Conservation (phyloP, 30 jellyfish, hydroid and myxozoan species). For the Sanderia malayensis region DNA sequence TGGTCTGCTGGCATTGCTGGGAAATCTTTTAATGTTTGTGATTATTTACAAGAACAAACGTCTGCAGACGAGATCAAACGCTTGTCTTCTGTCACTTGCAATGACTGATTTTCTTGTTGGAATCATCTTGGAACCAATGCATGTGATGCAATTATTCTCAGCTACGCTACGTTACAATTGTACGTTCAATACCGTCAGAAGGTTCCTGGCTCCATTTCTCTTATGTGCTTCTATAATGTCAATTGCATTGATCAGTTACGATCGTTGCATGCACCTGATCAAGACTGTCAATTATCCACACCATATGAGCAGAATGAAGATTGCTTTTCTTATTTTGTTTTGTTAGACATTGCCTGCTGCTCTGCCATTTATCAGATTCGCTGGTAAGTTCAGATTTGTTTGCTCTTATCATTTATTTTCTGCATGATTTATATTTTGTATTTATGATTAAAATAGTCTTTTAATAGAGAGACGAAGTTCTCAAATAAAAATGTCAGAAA, state of each 20-base stretch:
- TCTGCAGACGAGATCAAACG: conserved; percentile 31
- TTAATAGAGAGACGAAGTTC: no score
- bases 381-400: no score
- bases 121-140: conserved; percentile 14
- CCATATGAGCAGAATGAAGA: conserved; percentile 22
- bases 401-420: no score
- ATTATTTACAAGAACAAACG: background rate
- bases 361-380: conserved; percentile 32
- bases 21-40: conserved; percentile 20
- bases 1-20: conserved; percentile 15
- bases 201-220: conserved; percentile 24
- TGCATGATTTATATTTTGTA: no score
- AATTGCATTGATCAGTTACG: conserved; percentile 36
- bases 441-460: no score
- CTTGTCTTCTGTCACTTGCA: conserved; percentile 35
- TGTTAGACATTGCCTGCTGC: conserved; percentile 59
- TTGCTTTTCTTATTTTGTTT: background rate
- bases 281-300: conserved; percentile 14
- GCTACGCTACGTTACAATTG: conserved; percentile 13
- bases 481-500: no score
- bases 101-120: conserved; percentile 68
- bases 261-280: conserved; percentile 40
- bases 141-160: conserved; percentile 20
- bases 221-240: conserved; percentile 51
- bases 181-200: conserved; percentile 19